Conservation (phyloP, 2,113 vertebrate species). For the Mobula birostris region DNA sequence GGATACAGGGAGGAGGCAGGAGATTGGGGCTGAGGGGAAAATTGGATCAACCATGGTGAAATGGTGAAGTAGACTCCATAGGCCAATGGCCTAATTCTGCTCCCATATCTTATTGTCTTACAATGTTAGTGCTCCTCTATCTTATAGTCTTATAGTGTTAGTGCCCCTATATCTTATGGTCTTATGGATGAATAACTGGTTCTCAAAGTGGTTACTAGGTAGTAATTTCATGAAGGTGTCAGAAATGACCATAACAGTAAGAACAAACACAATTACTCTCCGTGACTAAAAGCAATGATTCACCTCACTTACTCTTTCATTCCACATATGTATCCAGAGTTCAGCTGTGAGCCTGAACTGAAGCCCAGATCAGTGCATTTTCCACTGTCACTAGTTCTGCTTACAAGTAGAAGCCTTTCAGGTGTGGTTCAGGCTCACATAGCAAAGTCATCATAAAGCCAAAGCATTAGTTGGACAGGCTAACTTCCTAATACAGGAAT, state of each 20-base stretch:
- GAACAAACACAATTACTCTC: slow-evolving; percentile 1
- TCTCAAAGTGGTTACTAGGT: background rate
- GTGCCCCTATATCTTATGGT: no score
- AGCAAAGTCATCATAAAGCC: background rate
- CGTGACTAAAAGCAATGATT: no score
- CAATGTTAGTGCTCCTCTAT: no score
- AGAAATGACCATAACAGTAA: background rate
- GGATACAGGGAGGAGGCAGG: no score
- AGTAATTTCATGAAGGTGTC: background rate
- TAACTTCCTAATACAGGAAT: background rate
- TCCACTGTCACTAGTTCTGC: background rate
- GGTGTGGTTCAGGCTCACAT: background rate
- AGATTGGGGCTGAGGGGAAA: no score
- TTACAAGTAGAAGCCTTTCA: background rate
- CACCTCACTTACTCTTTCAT: background rate
- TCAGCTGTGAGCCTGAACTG: background rate
- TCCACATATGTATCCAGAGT: background rate
- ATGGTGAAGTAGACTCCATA: no score
- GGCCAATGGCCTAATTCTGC: no score
- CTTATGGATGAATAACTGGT: background rate
- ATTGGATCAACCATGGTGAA: no score
- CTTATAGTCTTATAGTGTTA: no score
- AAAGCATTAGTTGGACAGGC: background rate
- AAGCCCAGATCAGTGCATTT: background rate
- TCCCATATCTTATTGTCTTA: no score